phyloP scores from a whole-genome alignment of 2,113 vertebrate species.

The Syngnathus floridae region DNA sequence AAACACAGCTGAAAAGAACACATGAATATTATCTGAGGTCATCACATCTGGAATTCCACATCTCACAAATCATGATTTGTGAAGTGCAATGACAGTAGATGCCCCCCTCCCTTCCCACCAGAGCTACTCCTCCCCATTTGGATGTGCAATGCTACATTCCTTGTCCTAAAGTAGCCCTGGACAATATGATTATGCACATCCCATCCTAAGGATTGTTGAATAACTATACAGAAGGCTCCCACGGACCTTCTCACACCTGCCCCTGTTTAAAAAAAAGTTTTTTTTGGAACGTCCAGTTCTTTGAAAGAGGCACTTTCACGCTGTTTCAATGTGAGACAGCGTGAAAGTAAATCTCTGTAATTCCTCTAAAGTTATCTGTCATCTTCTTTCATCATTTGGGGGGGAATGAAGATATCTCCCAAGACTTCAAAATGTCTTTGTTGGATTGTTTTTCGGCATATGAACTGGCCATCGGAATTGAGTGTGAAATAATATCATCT shows the following conservation, averaged over 20 bases:
- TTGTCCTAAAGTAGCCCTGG: neutral
- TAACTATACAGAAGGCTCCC: neutral
- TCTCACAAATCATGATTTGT: neutral
- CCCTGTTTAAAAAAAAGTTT: neutral
- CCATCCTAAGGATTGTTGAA: neutral
- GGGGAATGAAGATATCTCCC: neutral
- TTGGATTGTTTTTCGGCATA: neutral
- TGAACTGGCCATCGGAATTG: neutral
- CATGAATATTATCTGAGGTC: neutral
- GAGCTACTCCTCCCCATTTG: neutral
- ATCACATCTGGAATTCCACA: slow-evolving; percentile 1
- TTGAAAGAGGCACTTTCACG: no score
- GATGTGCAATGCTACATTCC: neutral
- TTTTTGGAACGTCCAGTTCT: no score
- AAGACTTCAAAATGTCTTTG: neutral
- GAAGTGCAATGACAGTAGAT: neutral
- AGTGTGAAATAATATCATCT: neutral
- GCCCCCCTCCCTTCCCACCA: neutral
- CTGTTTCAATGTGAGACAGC: no score
- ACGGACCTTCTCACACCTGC: neutral
- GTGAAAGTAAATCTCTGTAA: no score
- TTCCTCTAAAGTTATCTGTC: no score
- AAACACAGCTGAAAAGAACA: neutral
- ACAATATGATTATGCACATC: neutral
- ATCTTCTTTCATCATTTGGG: no score